Base-by-base conservation (phyloP, 2,888 invertebrate species). In the Lasioglossum oenotherae region DNA sequence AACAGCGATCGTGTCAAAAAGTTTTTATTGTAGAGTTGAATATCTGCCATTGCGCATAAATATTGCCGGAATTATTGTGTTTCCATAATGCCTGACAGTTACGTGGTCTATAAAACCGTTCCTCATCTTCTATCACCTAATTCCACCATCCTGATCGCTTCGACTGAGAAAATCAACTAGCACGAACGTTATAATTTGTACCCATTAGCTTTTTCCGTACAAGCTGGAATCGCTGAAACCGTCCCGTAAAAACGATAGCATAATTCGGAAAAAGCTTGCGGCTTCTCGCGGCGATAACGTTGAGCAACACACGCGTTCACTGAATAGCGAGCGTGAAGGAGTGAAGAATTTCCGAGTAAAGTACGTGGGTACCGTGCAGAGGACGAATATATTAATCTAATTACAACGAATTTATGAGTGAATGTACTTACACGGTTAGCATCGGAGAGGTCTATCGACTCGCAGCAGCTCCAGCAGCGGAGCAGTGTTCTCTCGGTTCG, bases 361-460 rank as follows among this genome's bases (percentile, higher is more conserved):
- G 31, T 64, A 31, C 27, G 64, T 3, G 31, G 31, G 31, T 1
- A 27, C 16, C 64, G 31, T 16, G 64, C 64, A 6, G 19, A 64
- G 64, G 31, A 16, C 64, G 64, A 64, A 31, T 64, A 31, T 31
- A 64, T 71, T 49, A 77, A 31, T 53, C 57, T 38, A 46, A 38
- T 67, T 67, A 35, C 44, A 64, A 27, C 46, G 69, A 81, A 74
- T 81, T 57, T 81, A 81, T 81, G 53, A 69, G 69, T 80, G 64
- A 64, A 64, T 8, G 64, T 31, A 60, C n/a, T 4, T 60, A 64
- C 64, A 31, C 60, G 60, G 27, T 64, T 31, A 64, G 64, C 19
- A 31, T 64, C 64, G 64, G 0, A 31, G 64, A 64, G 31, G 31
- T 64, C 64, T 64, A 64, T 64, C 64, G 64, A 31, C 16, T 64